A percentile compares a stretch with the other conserved stretches of the same genome.
These are phyloP conservation scores for Caenorhabditis plicata DNA, from an alignment of 2,888 invertebrate genomes.

Conservation along the genomic window DNA sequence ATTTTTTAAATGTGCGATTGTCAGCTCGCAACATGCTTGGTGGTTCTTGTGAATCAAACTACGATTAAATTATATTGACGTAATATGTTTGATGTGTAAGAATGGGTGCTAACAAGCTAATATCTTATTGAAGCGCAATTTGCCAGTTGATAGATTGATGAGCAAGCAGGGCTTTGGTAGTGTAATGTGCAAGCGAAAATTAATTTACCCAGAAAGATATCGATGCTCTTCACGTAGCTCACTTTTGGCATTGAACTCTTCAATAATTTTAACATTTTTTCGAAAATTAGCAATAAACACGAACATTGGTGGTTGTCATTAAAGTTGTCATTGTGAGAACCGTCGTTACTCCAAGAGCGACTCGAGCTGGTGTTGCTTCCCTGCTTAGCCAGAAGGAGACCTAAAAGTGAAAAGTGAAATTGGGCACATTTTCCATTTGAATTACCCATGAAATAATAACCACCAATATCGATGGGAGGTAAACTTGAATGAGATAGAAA, in stretches of 20 bases:
- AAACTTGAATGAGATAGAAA: constrained; percentile 95
- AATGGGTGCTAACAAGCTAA: constrained; percentile 27
- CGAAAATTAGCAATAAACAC: background rate
- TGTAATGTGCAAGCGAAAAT: constrained; percentile 6
- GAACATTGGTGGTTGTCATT: constrained; percentile 73
- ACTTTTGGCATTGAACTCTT: constrained; percentile 80
- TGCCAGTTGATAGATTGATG: constrained; percentile 35
- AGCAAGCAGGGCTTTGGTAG: constrained; percentile 10
- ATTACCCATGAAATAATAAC: constrained; percentile 54
- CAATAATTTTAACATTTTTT: too few relatives aligned
- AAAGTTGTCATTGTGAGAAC: constrained; percentile 74
- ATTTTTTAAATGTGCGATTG: constrained; percentile 9
- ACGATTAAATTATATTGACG: background rate
- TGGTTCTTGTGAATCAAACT: background rate
- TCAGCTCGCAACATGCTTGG: constrained; percentile 9
- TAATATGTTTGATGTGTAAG: background rate
- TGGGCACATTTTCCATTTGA: too few relatives aligned
- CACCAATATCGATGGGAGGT: constrained; percentile 78
- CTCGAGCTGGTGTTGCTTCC: constrained; percentile 56
- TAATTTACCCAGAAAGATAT: constrained; percentile 73
- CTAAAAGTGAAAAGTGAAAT: constrained; percentile 3
- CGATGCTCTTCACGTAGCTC: constrained; percentile 89
- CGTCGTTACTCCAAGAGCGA: constrained; percentile 58
- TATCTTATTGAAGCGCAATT: constrained; percentile 28
- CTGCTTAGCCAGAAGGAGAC: constrained; percentile 53